Evolutionary conservation across 1,140 invertebrate genomes (phyloP).

Genomic region (Cydia fagiglandana): DNA sequence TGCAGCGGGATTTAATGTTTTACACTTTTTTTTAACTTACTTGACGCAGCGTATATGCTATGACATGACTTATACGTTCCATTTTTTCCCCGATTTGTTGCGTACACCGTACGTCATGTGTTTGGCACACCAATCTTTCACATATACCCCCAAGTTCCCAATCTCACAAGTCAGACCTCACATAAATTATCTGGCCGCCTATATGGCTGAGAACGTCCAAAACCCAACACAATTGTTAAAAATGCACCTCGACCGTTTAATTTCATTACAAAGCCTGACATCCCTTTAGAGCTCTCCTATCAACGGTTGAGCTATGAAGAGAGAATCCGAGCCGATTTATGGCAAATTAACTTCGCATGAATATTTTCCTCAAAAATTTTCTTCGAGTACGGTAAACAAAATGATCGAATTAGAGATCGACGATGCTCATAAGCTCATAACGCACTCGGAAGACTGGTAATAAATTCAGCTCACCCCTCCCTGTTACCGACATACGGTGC

Average conservation of each 20-base stretch:
- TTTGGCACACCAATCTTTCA: no score
- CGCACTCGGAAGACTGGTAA: constrained; percentile 55
- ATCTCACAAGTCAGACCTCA: not conserved
- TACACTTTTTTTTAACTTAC: no score
- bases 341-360: constrained; percentile 2
- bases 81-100: no score
- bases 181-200: not conserved
- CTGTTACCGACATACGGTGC: constrained; percentile 58
- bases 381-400: constrained; percentile 42
- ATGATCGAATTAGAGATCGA: constrained; percentile 59
- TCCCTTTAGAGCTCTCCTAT: constrained; percentile 4
- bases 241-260: not conserved
- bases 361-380: constrained; percentile 8
- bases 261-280: not conserved
- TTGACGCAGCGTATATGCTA: not conserved
- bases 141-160: not conserved
- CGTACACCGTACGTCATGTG: no score
- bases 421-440: constrained; percentile 56
- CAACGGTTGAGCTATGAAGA: not conserved
- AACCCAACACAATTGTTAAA: not conserved
- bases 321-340: not conserved
- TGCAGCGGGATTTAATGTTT: not conserved
- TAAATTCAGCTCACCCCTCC: constrained; percentile 57
- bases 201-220: not conserved
- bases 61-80: no score